Conservation (phyloP, 2,113 vertebrate species). For the Numida meleagris region DNA sequence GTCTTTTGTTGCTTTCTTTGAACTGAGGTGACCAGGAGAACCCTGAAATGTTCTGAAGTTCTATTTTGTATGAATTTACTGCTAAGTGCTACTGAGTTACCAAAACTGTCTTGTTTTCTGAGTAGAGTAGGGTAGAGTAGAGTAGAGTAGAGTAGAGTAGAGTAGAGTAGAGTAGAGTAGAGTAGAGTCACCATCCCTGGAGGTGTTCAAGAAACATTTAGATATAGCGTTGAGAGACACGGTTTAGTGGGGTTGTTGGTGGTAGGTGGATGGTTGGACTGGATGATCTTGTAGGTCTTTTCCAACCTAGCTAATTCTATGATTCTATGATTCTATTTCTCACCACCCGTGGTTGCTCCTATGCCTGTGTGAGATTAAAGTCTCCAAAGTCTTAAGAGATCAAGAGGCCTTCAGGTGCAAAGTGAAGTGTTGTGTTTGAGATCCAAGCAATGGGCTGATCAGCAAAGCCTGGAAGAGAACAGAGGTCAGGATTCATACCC, state of each 20-base stretch:
- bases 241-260: too few species aligned
- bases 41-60: neutral
- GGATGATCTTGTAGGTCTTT: too few species aligned
- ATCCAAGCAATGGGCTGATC: rapidly evolving
- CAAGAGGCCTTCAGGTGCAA: neutral
- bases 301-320: too few species aligned
- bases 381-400: rapidly evolving
- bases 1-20: neutral
- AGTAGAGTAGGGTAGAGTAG: neutral
- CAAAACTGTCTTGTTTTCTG: neutral
- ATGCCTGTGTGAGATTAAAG: neutral
- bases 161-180: neutral
- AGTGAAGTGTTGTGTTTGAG: neutral
- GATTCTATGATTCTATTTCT: too few species aligned
- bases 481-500: neutral
- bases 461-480: neutral
- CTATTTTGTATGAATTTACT: neutral
- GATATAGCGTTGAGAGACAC: too few species aligned
- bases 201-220: too few species aligned
- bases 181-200: too few species aligned
- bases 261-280: too few species aligned
- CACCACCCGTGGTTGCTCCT: neutral
- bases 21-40: neutral
- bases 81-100: neutral
- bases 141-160: neutral